Evolutionary conservation across 2,113 vertebrate genomes (phyloP).

Genomic region (Chionis minor): DNA sequence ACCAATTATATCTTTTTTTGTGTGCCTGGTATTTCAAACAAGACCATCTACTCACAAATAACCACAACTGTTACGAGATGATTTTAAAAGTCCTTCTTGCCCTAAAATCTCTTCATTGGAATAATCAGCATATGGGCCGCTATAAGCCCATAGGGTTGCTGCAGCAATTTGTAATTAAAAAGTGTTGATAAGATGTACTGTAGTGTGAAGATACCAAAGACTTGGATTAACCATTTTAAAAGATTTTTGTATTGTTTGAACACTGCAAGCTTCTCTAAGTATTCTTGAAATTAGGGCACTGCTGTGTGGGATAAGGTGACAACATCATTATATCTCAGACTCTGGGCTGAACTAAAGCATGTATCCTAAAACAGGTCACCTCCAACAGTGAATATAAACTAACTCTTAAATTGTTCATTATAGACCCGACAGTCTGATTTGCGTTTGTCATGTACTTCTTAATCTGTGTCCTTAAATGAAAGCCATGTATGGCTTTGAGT

Average conservation of each 20-base stretch:
- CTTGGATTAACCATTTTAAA: background rate
- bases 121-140: background rate
- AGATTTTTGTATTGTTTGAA: conserved; percentile 6
- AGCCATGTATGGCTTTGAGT: background rate
- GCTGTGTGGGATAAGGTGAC: background rate
- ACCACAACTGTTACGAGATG: background rate
- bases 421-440: conserved; percentile 1
- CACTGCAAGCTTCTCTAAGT: background rate
- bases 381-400: conserved; percentile 16
- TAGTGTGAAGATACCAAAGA: background rate
- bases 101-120: background rate
- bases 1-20: background rate
- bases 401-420: conserved; percentile 12
- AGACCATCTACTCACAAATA: background rate
- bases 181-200: background rate
- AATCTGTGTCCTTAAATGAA: conserved; percentile 42
- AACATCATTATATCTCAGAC: background rate
- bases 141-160: conserved; percentile 1
- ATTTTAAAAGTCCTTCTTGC: background rate
- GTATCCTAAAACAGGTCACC: background rate
- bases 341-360: background rate
- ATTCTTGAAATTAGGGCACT: background rate
- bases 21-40: background rate
- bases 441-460: background rate
- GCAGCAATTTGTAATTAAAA: conserved; percentile 9